These are phyloP conservation scores for Drosophila paracracens DNA, from an alignment of 2,888 invertebrate species.

Conservation along the genomic window DNA sequence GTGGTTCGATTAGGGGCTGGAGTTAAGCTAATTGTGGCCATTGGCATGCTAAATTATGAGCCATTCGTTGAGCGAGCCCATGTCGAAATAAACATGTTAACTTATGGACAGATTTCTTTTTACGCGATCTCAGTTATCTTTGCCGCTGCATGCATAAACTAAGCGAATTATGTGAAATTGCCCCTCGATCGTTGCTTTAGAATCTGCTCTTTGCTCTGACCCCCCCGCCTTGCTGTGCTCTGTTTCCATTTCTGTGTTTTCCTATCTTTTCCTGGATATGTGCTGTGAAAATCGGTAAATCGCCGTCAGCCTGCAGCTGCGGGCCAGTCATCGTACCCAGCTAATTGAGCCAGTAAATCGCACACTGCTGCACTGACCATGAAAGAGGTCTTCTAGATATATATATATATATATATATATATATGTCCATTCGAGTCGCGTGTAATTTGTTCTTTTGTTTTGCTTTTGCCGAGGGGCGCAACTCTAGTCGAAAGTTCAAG, in stretches of 20 bases:
- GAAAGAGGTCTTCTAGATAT: not conserved
- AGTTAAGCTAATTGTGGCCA: conserved; percentile 66
- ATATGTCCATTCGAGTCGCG: conserved; percentile 15
- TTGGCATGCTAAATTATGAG: conserved; percentile 63
- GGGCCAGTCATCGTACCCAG: conserved; percentile 49
- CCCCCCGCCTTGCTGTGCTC: not conserved
- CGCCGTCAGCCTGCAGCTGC: conserved; percentile 43
- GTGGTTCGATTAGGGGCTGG: conserved; percentile 38
- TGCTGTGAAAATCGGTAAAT: conserved; percentile 49
- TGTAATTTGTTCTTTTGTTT: conserved; percentile 53
- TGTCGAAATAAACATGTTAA: conserved; percentile 57
- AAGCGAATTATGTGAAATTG: conserved; percentile 67
- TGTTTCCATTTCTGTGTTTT: not conserved
- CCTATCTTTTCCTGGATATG: conserved; percentile 14
- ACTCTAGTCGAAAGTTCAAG: conserved; percentile 44
- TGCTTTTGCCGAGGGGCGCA: conserved; percentile 29
- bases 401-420: not conserved
- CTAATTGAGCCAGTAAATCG: conserved; percentile 73
- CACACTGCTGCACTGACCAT: conserved; percentile 3
- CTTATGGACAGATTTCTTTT: conserved; percentile 49
- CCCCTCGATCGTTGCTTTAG: conserved; percentile 27
- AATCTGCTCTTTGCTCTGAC: not conserved
- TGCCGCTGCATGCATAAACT: conserved; percentile 66
- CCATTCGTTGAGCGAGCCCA: conserved; percentile 33
- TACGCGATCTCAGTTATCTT: conserved; percentile 52